Evolutionary conservation across 2,888 invertebrate genomes (phyloP).

Genomic region (Folsomia candida): DNA sequence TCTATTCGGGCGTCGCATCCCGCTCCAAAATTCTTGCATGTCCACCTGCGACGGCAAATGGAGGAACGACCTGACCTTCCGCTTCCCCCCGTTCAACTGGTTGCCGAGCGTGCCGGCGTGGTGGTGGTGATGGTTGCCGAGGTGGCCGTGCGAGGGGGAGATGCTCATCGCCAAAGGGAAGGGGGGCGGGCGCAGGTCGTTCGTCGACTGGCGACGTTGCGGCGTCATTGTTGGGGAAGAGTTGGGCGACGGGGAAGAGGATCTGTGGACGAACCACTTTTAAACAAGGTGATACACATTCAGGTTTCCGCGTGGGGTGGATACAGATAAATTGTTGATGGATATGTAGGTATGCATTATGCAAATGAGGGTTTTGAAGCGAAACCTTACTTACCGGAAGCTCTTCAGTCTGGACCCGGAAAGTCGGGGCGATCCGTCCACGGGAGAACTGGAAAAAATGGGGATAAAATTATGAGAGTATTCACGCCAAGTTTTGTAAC

Average conservation of each 20-base stretch:
- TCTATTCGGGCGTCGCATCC: conserved; percentile 48
- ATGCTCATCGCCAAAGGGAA: conserved; percentile 43
- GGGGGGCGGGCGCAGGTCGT: conserved; percentile 48
- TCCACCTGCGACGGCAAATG: conserved; percentile 49
- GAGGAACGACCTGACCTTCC: conserved; percentile 48
- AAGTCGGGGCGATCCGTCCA: conserved; percentile 50
- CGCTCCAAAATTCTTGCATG: conserved; percentile 50
- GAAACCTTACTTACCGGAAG: conserved; percentile 48
- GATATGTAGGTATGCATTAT: background rate
- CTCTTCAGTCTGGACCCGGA: conserved; percentile 50
- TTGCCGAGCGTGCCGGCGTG: no score
- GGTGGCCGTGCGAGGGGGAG: conserved; percentile 41
- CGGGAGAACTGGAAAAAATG: conserved; percentile 47
- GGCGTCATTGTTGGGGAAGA: conserved; percentile 46
- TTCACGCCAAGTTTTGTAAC: no score
- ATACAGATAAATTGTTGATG: no score
- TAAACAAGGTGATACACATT: background rate
- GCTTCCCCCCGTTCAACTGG: conserved; percentile 14
- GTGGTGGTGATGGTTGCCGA: conserved; percentile 26
- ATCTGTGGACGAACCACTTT: conserved; percentile 29
- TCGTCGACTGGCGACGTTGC: conserved; percentile 46
- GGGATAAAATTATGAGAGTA: background rate
- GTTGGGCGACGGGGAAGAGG: conserved; percentile 48
- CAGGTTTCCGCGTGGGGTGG: no score
- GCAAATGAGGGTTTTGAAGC: background rate